Conservation (phyloP, 1,140 invertebrate genomes). For the Cotesia typhae region DNA sequence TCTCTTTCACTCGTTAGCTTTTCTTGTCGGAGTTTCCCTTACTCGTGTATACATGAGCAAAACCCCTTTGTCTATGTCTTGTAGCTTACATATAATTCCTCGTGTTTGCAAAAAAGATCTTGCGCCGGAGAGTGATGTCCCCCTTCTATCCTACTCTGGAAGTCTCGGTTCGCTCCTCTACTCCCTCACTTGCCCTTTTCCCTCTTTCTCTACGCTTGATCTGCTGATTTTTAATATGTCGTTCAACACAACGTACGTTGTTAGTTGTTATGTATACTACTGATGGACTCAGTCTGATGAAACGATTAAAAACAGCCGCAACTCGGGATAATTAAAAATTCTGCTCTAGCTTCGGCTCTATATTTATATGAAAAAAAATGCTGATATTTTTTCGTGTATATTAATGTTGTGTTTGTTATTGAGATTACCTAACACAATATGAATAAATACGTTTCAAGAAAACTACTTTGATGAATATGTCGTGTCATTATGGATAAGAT, state of each 20-base stretch:
- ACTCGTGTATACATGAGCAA: constrained; percentile 12
- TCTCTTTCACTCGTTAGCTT: constrained; percentile 27
- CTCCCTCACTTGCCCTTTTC: neutral
- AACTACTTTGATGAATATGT: constrained; percentile 8
- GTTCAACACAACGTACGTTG: constrained; percentile 1
- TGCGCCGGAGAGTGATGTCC: neutral
- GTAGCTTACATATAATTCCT: constrained; percentile 24
- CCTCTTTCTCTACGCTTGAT: neutral
- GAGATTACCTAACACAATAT: neutral
- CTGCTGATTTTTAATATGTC: constrained; percentile 11
- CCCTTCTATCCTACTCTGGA: constrained; percentile 2
- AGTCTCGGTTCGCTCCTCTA: neutral
- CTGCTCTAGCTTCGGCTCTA: constrained; percentile 39
- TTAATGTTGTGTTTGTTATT: constrained; percentile 4
- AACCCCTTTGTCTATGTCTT: constrained; percentile 17
- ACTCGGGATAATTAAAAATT: constrained; percentile 49
- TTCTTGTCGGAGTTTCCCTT: neutral
- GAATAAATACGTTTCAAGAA: neutral
- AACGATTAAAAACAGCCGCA: neutral
- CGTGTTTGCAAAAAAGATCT: constrained; percentile 19
- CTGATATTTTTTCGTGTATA: constrained; percentile 7
- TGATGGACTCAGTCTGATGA: neutral
- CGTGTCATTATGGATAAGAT: neutral
- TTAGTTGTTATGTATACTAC: neutral
- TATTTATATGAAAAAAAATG: neutral